Evolutionary conservation across 2,888 invertebrate genomes (phyloP).

Genomic region (Leucania comma): DNA sequence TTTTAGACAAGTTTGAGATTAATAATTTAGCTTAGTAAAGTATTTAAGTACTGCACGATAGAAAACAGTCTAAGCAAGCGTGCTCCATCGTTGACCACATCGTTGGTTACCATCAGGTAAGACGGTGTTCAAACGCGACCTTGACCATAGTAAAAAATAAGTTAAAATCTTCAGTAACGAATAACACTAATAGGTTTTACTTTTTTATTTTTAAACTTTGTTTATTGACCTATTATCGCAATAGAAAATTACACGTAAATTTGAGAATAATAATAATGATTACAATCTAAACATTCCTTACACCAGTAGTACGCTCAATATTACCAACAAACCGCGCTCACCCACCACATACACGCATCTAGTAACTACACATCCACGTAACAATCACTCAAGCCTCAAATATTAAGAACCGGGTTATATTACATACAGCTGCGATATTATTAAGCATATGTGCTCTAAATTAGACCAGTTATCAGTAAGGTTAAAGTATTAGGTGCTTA

Average conservation of each 20-base stretch:
- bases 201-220: too few species aligned
- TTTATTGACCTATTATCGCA: too few species aligned
- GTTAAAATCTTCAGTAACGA: too few species aligned
- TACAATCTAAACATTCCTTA: not conserved
- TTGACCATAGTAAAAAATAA: too few species aligned
- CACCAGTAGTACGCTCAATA: not conserved
- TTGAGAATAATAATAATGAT: too few species aligned
- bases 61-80: too few species aligned
- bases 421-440: slow-evolving; percentile 47
- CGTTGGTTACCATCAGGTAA: too few species aligned
- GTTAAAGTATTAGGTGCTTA: slow-evolving; percentile 1
- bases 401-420: slow-evolving; percentile 55
- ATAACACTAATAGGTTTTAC: too few species aligned
- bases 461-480: slow-evolving; percentile 43
- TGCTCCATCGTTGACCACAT: too few species aligned
- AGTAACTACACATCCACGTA: slow-evolving; percentile 25
- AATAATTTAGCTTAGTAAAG: not conserved
- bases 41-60: not conserved
- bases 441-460: slow-evolving; percentile 48
- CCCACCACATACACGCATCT: slow-evolving; percentile 23
- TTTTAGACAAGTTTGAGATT: not conserved
- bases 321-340: not conserved
- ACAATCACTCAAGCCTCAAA: slow-evolving; percentile 56
- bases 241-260: too few species aligned
- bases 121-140: too few species aligned